These are phyloP conservation scores for Hozukius guyotensis DNA, from an alignment of 2,797 vertebrate genomes.

Conservation along the genomic window DNA sequence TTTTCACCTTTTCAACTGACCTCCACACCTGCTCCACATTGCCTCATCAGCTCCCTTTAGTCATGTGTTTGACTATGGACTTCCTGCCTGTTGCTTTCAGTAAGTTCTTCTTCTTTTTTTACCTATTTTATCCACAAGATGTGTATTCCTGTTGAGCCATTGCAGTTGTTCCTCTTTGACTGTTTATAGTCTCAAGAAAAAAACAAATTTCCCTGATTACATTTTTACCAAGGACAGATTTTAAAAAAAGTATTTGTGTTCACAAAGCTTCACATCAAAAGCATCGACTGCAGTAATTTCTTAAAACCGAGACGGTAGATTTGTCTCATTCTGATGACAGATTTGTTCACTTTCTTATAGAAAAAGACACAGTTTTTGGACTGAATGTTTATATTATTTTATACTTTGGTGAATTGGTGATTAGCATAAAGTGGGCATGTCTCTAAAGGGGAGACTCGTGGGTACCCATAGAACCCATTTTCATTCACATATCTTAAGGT, in stretches of 20 bases:
- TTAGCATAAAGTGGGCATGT: too few species aligned
- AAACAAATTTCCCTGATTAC: too few species aligned
- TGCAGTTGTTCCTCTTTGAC: background rate
- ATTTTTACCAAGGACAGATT: too few species aligned
- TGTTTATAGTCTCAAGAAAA: background rate
- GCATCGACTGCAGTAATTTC: too few species aligned
- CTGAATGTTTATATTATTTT: background rate
- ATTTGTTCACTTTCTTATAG: background rate
- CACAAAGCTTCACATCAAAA: too few species aligned
- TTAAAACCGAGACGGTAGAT: rapidly evolving
- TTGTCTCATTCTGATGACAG: background rate
- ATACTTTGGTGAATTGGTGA: background rate
- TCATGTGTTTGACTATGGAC: background rate
- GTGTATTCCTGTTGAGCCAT: background rate
- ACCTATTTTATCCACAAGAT: background rate
- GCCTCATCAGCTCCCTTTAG: too few species aligned
- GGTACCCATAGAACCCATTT: background rate
- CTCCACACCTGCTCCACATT: background rate
- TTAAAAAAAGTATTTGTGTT: too few species aligned
- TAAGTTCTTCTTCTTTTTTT: background rate
- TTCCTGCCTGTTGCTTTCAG: background rate
- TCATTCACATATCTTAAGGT: background rate
- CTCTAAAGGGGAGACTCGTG: too few species aligned
- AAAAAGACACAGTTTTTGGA: background rate
- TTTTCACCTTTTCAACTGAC: background rate